phyloP scores from a whole-genome alignment of 2,888 invertebrate genomes.

The Frankliniella fusca region DNA sequence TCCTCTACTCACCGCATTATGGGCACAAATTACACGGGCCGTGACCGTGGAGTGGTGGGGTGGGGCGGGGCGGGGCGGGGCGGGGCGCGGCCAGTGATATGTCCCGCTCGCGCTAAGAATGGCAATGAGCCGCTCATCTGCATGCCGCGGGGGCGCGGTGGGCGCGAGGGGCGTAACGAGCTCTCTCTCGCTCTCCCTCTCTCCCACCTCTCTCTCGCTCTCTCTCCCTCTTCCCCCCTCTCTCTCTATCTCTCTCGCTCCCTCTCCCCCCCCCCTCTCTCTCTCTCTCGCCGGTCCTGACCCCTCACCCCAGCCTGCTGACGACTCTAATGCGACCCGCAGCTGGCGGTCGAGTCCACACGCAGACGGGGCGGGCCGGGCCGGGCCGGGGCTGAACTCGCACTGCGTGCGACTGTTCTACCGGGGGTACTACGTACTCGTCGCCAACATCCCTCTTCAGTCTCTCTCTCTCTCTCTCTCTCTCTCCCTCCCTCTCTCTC shows the following conservation, averaged over 20 bases:
- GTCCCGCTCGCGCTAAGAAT: conserved; percentile 22
- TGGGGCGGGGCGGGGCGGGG: neutral
- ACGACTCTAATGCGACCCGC: neutral
- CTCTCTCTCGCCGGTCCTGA: no score
- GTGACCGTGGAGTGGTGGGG: neutral
- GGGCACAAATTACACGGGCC: conserved; percentile 15
- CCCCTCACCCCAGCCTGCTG: no score
- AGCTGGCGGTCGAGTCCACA: neutral
- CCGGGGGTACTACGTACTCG: no score
- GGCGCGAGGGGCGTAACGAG: conserved; percentile 12
- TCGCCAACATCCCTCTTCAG: no score
- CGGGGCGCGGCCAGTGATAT: conserved; percentile 9
- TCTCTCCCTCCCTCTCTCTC: no score
- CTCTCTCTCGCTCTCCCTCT: no score
- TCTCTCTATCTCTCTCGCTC: no score
- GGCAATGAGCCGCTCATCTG: conserved; percentile 23
- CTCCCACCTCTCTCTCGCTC: no score
- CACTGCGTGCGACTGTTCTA: no score
- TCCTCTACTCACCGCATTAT: neutral
- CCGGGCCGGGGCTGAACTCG: neutral
- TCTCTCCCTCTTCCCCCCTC: no score
- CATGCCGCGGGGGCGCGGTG: neutral
- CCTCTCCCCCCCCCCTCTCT: no score
- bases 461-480: no score
- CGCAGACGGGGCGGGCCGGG: neutral